Evolutionary conservation across 2,113 vertebrate genomes (phyloP), one percentile per base, ranked within the genome.

Genomic region (Caloenas nicobarica): DNA sequence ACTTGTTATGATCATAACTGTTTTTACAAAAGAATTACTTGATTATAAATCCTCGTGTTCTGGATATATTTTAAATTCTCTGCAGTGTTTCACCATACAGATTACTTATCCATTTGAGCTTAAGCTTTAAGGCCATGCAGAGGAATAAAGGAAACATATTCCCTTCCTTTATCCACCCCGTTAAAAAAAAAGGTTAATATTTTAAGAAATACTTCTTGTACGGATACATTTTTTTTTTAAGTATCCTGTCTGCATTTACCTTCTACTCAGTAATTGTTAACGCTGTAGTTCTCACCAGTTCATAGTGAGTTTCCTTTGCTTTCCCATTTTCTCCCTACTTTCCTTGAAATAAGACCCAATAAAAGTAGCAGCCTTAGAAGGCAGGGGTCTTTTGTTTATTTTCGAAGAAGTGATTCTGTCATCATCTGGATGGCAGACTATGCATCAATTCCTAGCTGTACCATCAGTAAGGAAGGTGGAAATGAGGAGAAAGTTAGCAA

Each of bases 351-450:
- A 77, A 69, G 40, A 65, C 53, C 44, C 36, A 69, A 33, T 72
- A 69, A 29, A 93, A 84, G 36, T 24, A 91, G 42, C 91, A 86
- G 76, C 54, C 42, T 81, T 38, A 66, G 78, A 28, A 89, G 50
- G 54, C 29, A 42, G 78, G 42, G 24, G 65, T 81, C 19, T 60
- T 66, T 7, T 72, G 72, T 83, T 91, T 86, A 11, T 73, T 93
- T 91, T 70, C 31, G 40, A 87, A 70, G 73, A 69, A 94, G 48
- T 57, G 7, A 50, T 78, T 81, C 62, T 94, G 72, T 81, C 64
- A 38, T 85, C 42, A 81, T 87, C 42, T 89, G 70, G 40, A 28
- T 74, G 36, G 66, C 34, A 38, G 87, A 74, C 31, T 33, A 1
- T 65, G 61, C 40, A 44, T 81, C 60, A 89, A 21, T 89, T 96